These are phyloP conservation scores for Taurulus bubalis DNA, from an alignment of 2,113 vertebrate species.

Conservation along the genomic window DNA sequence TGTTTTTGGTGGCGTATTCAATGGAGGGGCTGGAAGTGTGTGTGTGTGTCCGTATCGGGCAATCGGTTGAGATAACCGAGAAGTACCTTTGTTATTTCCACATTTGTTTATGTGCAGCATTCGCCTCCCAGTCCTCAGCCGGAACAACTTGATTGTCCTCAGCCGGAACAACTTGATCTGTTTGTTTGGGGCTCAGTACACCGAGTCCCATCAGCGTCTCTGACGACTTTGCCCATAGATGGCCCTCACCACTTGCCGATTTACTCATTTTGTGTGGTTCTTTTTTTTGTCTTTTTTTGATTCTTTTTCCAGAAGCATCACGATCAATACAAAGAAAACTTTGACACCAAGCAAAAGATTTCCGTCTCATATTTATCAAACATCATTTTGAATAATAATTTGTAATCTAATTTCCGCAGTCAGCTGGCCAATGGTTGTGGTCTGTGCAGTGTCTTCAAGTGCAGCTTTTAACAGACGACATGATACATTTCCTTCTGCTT, in stretches of 20 bases:
- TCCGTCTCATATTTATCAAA: too few species aligned
- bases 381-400: background rate
- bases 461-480: background rate
- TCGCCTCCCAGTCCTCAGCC: constrained; percentile 13
- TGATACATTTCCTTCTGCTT: background rate
- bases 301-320: background rate
- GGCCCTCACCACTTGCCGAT: background rate
- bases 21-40: constrained; percentile 10
- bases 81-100: constrained; percentile 4
- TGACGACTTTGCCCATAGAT: background rate
- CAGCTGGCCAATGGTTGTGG: background rate
- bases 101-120: constrained; percentile 17
- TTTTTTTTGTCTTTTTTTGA: background rate
- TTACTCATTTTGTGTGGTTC: constrained; percentile 2
- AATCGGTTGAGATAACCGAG: background rate
- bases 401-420: background rate
- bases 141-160: background rate
- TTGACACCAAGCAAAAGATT: background rate
- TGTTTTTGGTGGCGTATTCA: constrained; percentile 16
- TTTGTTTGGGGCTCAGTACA: background rate
- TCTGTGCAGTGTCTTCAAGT: background rate
- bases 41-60: constrained; percentile 19
- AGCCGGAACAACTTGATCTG: constrained; percentile 6
- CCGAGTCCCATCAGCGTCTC: background rate
- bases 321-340: background rate